phyloP scores from a whole-genome alignment of 1,140 invertebrate species.

The Asobara japonica region DNA sequence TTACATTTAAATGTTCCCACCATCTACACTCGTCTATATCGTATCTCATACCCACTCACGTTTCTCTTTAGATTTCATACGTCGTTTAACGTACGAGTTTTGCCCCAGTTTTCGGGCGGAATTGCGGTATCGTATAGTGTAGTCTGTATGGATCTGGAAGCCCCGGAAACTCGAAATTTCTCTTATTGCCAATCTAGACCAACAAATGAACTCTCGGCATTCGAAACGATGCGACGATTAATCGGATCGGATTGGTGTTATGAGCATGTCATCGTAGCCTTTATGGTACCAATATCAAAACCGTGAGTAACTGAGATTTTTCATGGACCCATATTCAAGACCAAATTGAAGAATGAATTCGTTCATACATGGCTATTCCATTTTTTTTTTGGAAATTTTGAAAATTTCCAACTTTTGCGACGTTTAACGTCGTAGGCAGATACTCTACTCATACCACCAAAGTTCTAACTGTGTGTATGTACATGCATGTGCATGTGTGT shows the following conservation, averaged over 20 bases:
- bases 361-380: no score
- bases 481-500: no score
- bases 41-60: neutral
- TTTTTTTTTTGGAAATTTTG: no score
- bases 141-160: neutral
- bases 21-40: neutral
- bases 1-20: neutral
- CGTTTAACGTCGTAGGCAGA: no score
- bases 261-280: neutral
- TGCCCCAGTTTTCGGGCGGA: neutral
- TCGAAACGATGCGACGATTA: constrained; percentile 49
- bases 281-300: constrained; percentile 15
- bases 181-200: constrained; percentile 12
- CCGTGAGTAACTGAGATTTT: neutral
- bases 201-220: constrained; percentile 45
- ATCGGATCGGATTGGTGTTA: constrained; percentile 37
- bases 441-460: no score
- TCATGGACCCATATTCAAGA: neutral
- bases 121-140: neutral
- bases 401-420: no score
- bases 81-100: constrained; percentile 8
- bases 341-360: no score
- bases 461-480: no score
- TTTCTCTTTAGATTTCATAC: neutral
- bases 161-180: constrained; percentile 9